Evolutionary conservation across 2,113 vertebrate genomes (phyloP), one percentile per base, ranked within the genome.

Genomic region (Seriola rivoliana): DNA sequence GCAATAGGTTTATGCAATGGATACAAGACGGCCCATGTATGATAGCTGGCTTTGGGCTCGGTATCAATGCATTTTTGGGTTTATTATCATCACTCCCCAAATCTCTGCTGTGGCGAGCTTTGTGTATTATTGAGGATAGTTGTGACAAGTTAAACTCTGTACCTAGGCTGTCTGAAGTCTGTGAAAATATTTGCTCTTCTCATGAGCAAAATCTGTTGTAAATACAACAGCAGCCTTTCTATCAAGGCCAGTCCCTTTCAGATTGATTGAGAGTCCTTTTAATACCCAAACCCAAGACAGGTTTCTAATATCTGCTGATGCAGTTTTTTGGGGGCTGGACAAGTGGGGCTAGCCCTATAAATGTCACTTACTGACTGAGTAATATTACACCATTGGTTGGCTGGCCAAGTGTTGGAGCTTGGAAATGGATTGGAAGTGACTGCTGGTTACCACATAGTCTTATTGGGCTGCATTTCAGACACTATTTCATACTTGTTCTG

Each of bases 261-360:
- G 14, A 50, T 4, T 55, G 57, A 76, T 11, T 73, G 46, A 68
- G 46, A 63, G n/a, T 10, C 13, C 21, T 36, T 80, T 42, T 14
- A 77, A 68, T 38, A 25, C 21, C 36, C 46, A 84, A 16, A 46
- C 54, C 59, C 8, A 17, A 17, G 48, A 72, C 17, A 67, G 4
- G 5, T 72, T 54, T 62, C 5, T 40, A n/a, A 8, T 58, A 4
- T 62, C 48, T 70, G n/a, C 55, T 42, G 59, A 75, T 66, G 25
- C 65, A 12, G n/a, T 60, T 40, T 46, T 46, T 46, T 38, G 1
- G 1, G 29, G 2, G 29, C 29, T 29, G 29, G 29, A 29, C 29
- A 29, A 29, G 29, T 29, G 29, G 29, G 29, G 29, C 29, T 29
- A 29, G 29, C 29, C 29, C 29, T 29, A 29, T 29, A 29, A 8